Evolutionary conservation across 2,113 vertebrate genomes (phyloP).

Genomic region (Phalacrocorax pelagicus): DNA sequence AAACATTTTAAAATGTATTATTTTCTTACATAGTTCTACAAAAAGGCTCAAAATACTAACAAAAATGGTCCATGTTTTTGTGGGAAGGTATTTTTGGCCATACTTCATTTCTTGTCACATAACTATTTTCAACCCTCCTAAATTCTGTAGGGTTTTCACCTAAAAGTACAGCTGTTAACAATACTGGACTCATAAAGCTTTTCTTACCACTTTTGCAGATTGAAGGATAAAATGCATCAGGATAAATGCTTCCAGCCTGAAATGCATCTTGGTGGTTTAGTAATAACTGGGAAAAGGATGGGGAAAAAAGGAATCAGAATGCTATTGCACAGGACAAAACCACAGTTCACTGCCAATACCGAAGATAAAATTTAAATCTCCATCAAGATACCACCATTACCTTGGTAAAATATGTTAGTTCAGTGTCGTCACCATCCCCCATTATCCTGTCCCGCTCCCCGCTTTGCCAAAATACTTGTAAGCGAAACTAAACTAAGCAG

Average conservation of each 20-base stretch:
- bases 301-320: neutral
- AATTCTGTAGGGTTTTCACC: neutral
- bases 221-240: conserved; percentile 76
- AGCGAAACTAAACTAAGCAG: neutral
- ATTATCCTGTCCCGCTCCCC: accelerated
- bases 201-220: conserved; percentile 76
- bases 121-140: neutral
- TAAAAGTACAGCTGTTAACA: neutral
- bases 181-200: neutral
- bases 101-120: accelerated
- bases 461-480: neutral
- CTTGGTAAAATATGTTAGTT: neutral
- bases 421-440: neutral
- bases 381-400: neutral
- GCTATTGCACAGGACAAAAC: neutral
- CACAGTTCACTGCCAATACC: neutral
- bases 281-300: conserved; percentile 62
- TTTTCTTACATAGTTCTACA: neutral
- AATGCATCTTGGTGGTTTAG: conserved; percentile 77
- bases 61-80: neutral
- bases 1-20: neutral
- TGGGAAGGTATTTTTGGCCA: neutral
- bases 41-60: neutral
- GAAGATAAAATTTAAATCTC: neutral
- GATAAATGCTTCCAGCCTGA: conserved; percentile 78